Conservation (phyloP, 2,797 vertebrate genomes). For the Anolis apletophallus region DNA sequence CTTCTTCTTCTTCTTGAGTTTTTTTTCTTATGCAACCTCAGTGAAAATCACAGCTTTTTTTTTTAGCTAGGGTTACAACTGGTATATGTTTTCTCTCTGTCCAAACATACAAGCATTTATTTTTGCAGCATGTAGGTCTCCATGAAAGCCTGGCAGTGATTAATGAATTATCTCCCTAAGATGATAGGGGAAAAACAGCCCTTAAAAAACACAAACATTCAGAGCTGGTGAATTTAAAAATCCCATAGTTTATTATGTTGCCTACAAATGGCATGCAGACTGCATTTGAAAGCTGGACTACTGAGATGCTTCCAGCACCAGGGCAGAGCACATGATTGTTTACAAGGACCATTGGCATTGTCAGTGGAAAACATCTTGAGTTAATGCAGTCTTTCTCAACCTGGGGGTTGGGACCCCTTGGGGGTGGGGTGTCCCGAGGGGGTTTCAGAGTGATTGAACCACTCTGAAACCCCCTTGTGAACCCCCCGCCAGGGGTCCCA, state of each 20-base stretch:
- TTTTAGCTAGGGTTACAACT: neutral
- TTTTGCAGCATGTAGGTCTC: neutral
- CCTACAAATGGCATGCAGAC: conserved; percentile 33
- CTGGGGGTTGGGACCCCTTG: no score
- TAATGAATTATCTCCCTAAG: neutral
- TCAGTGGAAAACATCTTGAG: neutral
- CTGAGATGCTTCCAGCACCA: neutral
- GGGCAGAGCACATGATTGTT: neutral
- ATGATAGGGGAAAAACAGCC: conserved; percentile 9
- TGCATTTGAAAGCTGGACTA: conserved; percentile 42
- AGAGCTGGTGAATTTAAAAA: conserved; percentile 53
- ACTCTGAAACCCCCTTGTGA: no score
- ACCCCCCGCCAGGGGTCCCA: no score
- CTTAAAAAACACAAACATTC: conserved; percentile 35
- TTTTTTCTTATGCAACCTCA: conserved; percentile 20
- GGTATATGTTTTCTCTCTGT: neutral
- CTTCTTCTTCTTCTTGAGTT: conserved; percentile 36
- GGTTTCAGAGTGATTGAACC: no score
- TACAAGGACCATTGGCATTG: neutral
- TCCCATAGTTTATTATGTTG: conserved; percentile 9
- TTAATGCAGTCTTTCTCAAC: no score
- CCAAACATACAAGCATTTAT: neutral
- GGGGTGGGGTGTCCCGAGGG: no score
- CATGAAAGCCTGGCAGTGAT: conserved; percentile 30
- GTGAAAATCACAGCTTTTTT: conserved; percentile 36